A percentile compares a stretch with the other conserved stretches of the same genome.
Conservation (phyloP, 2,888 invertebrate species). For the Andrena hattorfiana region DNA sequence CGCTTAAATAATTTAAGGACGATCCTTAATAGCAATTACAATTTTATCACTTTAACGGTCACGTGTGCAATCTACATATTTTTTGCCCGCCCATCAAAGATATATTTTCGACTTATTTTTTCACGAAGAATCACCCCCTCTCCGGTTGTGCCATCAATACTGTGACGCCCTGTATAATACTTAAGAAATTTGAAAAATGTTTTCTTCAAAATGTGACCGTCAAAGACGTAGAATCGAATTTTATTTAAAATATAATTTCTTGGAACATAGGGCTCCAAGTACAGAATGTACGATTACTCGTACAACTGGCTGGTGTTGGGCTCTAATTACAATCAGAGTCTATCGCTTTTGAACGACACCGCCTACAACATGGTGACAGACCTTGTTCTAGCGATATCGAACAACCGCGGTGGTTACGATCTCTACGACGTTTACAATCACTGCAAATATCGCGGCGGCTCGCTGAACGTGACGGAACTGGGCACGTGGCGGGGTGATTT, state of each 20-base stretch:
- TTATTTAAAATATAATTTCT: neutral
- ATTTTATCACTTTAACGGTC: no score
- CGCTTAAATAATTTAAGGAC: no score
- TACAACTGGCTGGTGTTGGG: conserved; percentile 77
- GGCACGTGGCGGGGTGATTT: conserved; percentile 69
- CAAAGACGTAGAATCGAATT: no score
- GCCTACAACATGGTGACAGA: conserved; percentile 75
- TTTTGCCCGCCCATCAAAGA: no score
- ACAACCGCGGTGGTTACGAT: conserved; percentile 56
- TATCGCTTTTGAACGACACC: conserved; percentile 70
- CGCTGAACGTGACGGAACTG: conserved; percentile 74
- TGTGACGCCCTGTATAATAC: no score
- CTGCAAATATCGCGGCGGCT: conserved; percentile 74
- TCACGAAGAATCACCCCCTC: no score
- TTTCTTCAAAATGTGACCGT: no score
- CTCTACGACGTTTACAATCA: conserved; percentile 78
- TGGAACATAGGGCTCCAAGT: conserved; percentile 63
- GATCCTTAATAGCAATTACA: no score
- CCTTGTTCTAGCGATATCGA: conserved; percentile 67
- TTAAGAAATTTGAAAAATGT: no score
- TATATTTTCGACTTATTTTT: no score
- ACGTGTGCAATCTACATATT: no score
- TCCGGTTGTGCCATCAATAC: no score
- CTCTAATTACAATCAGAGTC: conserved; percentile 61
- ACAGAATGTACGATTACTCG: conserved; percentile 72